Percentiles rank a stretch among this genome's conserved stretches.
Evolutionary conservation across 2,888 invertebrate species (phyloP).

Genomic region (Cepaea hortensis): DNA sequence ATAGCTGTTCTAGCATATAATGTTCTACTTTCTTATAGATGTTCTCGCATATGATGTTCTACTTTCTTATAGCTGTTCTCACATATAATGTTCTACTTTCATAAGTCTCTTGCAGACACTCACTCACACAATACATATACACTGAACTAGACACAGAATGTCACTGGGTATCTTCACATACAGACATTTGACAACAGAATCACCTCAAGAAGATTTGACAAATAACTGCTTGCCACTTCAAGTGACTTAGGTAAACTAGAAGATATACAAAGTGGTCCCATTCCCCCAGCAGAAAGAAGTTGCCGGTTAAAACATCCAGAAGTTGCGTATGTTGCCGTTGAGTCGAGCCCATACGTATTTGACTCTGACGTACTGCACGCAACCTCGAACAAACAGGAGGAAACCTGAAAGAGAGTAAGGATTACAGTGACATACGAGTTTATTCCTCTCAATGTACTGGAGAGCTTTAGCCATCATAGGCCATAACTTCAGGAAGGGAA

Average conservation of each 20-base stretch:
- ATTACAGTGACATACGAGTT: neutral
- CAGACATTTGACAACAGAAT: too few species aligned
- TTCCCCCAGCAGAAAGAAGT: neutral
- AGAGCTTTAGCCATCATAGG: too few species aligned
- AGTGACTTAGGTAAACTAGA: neutral
- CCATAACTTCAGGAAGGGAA: too few species aligned
- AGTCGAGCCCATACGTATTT: conserved; percentile 72
- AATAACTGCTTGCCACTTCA: neutral
- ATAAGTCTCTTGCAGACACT: too few species aligned
- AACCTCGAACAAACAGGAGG: conserved; percentile 73
- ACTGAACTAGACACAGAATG: too few species aligned
- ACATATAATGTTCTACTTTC: too few species aligned
- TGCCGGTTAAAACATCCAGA: conserved; percentile 21
- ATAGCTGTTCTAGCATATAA: too few species aligned
- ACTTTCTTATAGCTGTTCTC: too few species aligned
- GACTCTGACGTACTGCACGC: conserved; percentile 72
- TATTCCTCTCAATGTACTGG: neutral
- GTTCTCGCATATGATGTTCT: too few species aligned
- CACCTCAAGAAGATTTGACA: neutral
- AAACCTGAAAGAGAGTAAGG: conserved; percentile 64
- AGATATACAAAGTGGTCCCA: neutral
- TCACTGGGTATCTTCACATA: too few species aligned
- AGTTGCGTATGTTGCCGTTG: conserved; percentile 60
- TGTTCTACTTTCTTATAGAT: too few species aligned
- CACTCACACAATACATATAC: too few species aligned